These are phyloP conservation scores for Plectus sambesii DNA, from an alignment of 1,140 invertebrate species.

Conservation along the genomic window DNA sequence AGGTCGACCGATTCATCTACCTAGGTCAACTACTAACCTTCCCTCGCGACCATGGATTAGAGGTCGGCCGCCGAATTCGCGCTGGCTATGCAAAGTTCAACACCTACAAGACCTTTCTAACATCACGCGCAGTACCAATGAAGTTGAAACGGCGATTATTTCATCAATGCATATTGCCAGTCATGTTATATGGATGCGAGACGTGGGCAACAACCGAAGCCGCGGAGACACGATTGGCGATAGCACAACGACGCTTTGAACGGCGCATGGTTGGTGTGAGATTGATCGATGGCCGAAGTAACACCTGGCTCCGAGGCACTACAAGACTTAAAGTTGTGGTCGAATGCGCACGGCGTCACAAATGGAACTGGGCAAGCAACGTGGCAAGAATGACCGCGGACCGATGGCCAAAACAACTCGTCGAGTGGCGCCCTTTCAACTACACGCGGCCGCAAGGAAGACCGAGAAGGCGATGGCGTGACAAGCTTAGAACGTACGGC, in stretches of 20 bases:
- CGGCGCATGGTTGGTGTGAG: slow-evolving; percentile 8
- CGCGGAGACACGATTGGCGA: background rate
- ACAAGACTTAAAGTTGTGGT: slow-evolving; percentile 10
- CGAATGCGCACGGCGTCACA: slow-evolving; percentile 1
- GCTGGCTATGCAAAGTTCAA: slow-evolving; percentile 3
- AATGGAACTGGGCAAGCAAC: too few species aligned
- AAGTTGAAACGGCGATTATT: slow-evolving; percentile 13
- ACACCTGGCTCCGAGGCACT: slow-evolving; percentile 3
- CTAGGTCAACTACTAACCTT: slow-evolving; percentile 13
- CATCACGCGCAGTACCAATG: slow-evolving; percentile 1
- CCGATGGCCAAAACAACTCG: too few species aligned
- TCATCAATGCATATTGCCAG: slow-evolving; percentile 13
- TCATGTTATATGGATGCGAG: slow-evolving; percentile 11
- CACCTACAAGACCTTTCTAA: slow-evolving; percentile 2
- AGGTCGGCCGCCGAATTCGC: slow-evolving; percentile 8
- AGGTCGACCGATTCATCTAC: slow-evolving; percentile 7
- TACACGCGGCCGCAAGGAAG: too few species aligned
- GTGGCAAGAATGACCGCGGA: too few species aligned
- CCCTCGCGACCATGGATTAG: slow-evolving; percentile 3
- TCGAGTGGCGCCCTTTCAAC: too few species aligned
- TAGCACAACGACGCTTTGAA: slow-evolving; percentile 3
- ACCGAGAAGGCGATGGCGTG: too few species aligned
- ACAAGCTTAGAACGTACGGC: too few species aligned
- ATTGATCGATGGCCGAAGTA: background rate
- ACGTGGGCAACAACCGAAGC: slow-evolving; percentile 12